Base-by-base conservation (phyloP, 2,113 vertebrate species). In the Sapajus apella region DNA sequence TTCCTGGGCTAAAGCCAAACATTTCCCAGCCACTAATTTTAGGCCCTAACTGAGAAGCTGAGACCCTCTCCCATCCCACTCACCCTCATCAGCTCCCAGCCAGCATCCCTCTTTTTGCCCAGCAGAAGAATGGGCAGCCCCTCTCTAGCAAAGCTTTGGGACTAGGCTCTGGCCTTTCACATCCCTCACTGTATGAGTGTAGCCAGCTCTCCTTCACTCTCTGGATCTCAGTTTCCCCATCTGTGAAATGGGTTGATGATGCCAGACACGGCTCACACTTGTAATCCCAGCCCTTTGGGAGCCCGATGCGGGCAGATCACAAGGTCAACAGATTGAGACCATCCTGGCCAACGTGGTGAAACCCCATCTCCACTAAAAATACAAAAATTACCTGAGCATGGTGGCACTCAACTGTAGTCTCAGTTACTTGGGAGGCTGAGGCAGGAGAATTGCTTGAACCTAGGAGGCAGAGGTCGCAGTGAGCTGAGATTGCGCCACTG, bases 21-120 rank as follows among this genome's bases (percentile, higher is more conserved):
- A 95, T 86, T 93, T 96, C 40, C 40, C 50, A 94, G 90, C 87
- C 92, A 90, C 84, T 96, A 95, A 96, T 97, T 98, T 96, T 96
- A 97, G 84, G 80, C 68, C 91, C 80, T 66, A 27, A 58, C 84
- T 96, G 47, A 85, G 95, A 96, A 95, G 58, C 52, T 23, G 58
- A 95, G 96, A 91, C 95, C 97, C 70, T 91, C 32, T 95, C 91
- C 52, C 25, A 85, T 68, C 50, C 50, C 9, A 43, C 86, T 50
- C 16, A 84, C 56, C 32, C 8, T 43, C 16, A 37, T 52, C 55
- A 82, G 83, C 90, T 76, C 77, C 52, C 47, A 56, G 50, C 37
- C 72, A 64, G 77, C 10, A 50, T 72, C 50, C 30, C 16, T 93
- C n/a, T 89, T 76, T 83, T 77, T 58, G n/a, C 30, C 56, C n/a